phyloP scores from a whole-genome alignment of 2,113 vertebrate species.

The Planiliza haematocheilus region DNA sequence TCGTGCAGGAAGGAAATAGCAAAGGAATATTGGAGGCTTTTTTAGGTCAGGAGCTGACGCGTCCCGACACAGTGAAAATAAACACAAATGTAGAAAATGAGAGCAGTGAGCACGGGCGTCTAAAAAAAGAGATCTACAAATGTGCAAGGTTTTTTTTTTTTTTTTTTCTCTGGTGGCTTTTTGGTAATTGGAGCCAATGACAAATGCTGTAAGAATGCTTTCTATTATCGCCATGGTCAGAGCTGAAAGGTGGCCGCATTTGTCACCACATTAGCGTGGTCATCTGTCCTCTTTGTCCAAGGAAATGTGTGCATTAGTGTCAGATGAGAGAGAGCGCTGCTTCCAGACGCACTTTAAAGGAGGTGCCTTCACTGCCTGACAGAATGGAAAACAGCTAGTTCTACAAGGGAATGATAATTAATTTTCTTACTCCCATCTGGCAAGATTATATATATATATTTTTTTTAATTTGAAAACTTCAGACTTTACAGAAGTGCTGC shows the following conservation, averaged over 20 bases:
- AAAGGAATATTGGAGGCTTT: constrained; percentile 5
- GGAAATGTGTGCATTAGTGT: background rate
- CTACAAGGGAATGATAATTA: constrained; percentile 18
- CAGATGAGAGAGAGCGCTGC: background rate
- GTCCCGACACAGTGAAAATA: background rate
- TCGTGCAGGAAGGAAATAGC: background rate
- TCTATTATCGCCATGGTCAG: too few species aligned
- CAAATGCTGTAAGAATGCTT: too few species aligned
- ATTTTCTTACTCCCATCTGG: constrained; percentile 41
- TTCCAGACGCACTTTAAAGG: constrained; percentile 23
- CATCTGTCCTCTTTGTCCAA: constrained; percentile 1
- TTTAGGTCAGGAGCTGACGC: constrained; percentile 17
- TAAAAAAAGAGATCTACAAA: background rate
- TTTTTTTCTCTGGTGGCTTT: background rate
- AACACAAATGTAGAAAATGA: background rate
- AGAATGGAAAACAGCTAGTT: constrained; percentile 19
- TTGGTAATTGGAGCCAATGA: too few species aligned
- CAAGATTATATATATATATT: too few species aligned
- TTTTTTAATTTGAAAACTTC: constrained; percentile 26
- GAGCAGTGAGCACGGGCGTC: background rate
- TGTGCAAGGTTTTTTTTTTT: background rate
- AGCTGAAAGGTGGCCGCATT: background rate
- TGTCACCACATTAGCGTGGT: background rate
- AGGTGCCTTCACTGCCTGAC: background rate
- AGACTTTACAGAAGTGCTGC: background rate